Evolutionary conservation across 1,140 invertebrate species (phyloP).

Genomic region (Zaprionus davidi): DNA sequence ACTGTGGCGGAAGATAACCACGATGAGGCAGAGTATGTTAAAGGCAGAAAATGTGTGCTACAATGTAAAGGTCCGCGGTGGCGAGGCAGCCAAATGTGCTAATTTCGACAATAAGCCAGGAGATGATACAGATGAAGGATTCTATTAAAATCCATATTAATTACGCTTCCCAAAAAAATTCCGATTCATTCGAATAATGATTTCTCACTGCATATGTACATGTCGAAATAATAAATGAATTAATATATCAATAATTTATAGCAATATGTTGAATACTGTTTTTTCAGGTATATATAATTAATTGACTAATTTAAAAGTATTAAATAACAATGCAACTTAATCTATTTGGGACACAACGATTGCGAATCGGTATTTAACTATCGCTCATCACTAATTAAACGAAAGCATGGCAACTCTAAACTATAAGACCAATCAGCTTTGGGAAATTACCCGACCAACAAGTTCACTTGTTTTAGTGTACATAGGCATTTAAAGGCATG

Average conservation of each 20-base stretch:
- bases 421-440: neutral
- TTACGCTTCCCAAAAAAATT: neutral
- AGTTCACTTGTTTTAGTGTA: conserved; percentile 4
- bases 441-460: conserved; percentile 39
- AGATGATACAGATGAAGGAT: conserved; percentile 76
- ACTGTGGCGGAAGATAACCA: conserved; percentile 89
- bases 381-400: neutral
- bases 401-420: conserved; percentile 9
- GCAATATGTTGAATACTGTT: neutral
- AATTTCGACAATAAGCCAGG: conserved; percentile 73
- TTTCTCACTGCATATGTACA: neutral
- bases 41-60: conserved; percentile 96
- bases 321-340: neutral
- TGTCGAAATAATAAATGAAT: neutral
- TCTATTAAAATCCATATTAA: conserved; percentile 46
- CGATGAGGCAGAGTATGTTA: conserved; percentile 89
- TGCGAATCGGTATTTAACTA: neutral
- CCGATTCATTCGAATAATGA: conserved; percentile 5
- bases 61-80: conserved; percentile 91
- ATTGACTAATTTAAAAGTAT: neutral
- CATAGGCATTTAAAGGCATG: conserved; percentile 3
- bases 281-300: neutral
- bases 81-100: conserved; percentile 88
- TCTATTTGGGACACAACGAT: neutral
- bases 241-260: neutral